phyloP scores from a whole-genome alignment of 2,797 vertebrate species.

The Peromyscus nudipes region DNA sequence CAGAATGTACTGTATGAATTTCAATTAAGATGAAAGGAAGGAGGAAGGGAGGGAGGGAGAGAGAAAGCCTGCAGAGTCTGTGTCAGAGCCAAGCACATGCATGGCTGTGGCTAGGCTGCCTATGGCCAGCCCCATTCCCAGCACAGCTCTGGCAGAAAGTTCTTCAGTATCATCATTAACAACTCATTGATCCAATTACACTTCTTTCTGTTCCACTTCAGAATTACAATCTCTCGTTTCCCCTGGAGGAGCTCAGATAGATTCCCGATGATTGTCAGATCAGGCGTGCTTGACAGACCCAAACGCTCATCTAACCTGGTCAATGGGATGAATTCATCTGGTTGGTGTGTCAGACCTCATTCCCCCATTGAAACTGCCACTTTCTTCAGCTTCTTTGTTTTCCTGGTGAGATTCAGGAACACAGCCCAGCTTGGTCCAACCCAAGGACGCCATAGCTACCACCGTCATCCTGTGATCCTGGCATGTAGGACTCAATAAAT shows the following conservation, averaged over 20 bases:
- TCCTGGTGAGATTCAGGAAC: not conserved
- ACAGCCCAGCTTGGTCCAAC: not conserved
- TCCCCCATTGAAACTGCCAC: not conserved
- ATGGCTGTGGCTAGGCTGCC: not conserved
- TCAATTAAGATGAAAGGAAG: not conserved
- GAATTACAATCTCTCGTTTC: constrained; percentile 86
- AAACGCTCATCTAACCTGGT: constrained; percentile 78
- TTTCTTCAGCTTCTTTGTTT: constrained; percentile 14
- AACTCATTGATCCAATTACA: constrained; percentile 88
- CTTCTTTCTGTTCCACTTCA: constrained; percentile 87
- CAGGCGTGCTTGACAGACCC: constrained; percentile 80
- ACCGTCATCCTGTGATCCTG: not conserved
- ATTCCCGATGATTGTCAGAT: constrained; percentile 84
- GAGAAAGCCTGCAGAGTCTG: not conserved
- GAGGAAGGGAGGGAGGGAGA: not conserved
- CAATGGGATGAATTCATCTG: constrained; percentile 85
- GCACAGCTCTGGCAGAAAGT: constrained; percentile 58
- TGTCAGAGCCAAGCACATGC: not conserved
- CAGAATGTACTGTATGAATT: not conserved
- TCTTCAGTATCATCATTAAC: constrained; percentile 87
- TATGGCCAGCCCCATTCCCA: not conserved
- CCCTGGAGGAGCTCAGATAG: constrained; percentile 81
- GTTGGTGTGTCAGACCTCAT: constrained; percentile 76
- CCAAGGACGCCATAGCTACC: not conserved
- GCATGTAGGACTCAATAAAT: not conserved